phyloP scores from a whole-genome alignment of 2,113 vertebrate species.

The Pterocles orientalis region DNA sequence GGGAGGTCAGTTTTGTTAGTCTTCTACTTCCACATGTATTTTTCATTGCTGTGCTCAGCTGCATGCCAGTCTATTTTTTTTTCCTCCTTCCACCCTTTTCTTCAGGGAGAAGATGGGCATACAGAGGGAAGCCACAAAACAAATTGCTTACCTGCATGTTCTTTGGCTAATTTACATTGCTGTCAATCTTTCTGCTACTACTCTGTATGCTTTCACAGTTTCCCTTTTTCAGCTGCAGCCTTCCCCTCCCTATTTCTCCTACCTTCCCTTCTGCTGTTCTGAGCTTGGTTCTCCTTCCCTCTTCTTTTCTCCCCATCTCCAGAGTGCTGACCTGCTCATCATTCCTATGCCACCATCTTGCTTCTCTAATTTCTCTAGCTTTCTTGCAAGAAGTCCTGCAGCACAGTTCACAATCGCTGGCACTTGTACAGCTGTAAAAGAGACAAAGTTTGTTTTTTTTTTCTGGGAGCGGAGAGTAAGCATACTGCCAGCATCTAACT shows the following conservation, averaged over 20 bases:
- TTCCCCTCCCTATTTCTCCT: neutral
- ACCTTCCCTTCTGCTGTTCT: neutral
- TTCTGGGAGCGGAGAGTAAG: neutral
- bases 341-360: neutral
- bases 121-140: neutral
- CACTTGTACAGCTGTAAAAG: neutral
- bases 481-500: neutral
- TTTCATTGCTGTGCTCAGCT: neutral
- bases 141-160: neutral
- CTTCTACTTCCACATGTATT: neutral
- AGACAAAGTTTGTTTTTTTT: neutral
- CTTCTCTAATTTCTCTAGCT: neutral
- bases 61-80: neutral
- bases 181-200: neutral
- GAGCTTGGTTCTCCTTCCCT: neutral
- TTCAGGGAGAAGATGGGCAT: neutral
- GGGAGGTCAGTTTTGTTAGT: neutral
- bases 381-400: neutral
- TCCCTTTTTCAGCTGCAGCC: neutral
- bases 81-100: neutral
- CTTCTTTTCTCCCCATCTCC: neutral
- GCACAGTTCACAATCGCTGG: neutral
- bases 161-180: neutral
- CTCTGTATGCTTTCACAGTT: neutral
- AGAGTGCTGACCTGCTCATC: neutral